Evolutionary conservation across 2,797 vertebrate genomes (phyloP), one percentile per base, ranked within the genome.

Genomic region (Lates japonicus): DNA sequence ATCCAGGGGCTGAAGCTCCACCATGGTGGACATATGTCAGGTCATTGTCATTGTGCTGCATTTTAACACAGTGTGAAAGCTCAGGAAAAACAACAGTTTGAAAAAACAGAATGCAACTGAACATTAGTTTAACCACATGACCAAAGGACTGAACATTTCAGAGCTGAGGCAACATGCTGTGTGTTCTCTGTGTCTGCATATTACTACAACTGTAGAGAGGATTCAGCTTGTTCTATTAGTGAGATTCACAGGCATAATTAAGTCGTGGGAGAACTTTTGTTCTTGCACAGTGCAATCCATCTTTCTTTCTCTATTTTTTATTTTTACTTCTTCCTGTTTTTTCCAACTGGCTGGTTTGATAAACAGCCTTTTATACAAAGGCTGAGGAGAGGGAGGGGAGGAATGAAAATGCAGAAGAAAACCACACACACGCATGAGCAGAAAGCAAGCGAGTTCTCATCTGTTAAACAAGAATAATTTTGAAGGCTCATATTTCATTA

Each of bases 401-500:
- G 7, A 54, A 29, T 46, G 52, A 59, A 67, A 69, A 70, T 35
- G 22, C 44, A 22, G 7, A 55, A 31, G 0, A 4, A 58, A 76
- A 42, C 63, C 35, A 61, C 31, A 67, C 64, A 70, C 69, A 70
- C 8, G 37, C 57, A 80, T 5, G 25, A 7, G 44, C 7, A 13
- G 29, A 70, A 61, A 67, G 57, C 54, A 22, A 60, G 14, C 52
- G 71, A 79, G 70, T 67, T 84, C 51, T 77, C 69, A 74, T 75
- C 57, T 74, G 76, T 78, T 78, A 76, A 82, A 78, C 74, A 70
- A 79, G 81, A 88, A 70, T 44, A 76, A 49, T 51, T 87, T 60
- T 89, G 86, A 90, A 84, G 82, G 82, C 77, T 81, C 78, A 74
- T 88, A 86, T 90, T 91, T 90, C 89, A 92, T 91, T 88, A 89